Evolutionary conservation across 2,797 vertebrate species (phyloP).

Genomic region (Spatula versicolor): DNA sequence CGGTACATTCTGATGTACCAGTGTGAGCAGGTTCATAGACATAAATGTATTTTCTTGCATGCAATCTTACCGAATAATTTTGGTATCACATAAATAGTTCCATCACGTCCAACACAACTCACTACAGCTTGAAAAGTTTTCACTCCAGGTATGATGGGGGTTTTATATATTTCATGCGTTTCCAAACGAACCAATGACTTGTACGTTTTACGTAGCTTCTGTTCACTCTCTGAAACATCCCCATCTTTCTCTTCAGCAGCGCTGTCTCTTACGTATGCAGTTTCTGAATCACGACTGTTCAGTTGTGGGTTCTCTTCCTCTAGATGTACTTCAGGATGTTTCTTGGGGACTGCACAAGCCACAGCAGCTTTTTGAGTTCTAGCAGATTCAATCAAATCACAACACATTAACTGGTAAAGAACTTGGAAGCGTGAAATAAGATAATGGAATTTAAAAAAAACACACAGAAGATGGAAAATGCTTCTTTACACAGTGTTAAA

Average conservation of each 20-base stretch:
- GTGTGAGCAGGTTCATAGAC: not conserved
- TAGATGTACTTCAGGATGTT: not conserved
- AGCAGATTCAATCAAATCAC: constrained; percentile 37
- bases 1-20: not conserved
- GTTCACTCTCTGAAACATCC: not conserved
- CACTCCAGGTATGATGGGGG: constrained; percentile 81
- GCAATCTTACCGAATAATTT: constrained; percentile 82
- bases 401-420: constrained; percentile 1
- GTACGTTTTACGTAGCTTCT: not conserved
- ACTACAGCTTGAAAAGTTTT: constrained; percentile 79
- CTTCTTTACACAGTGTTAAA: not conserved
- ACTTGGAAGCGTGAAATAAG: not conserved
- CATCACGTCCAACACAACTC: constrained; percentile 84
- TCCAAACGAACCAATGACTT: not conserved
- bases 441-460: not conserved
- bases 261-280: not conserved
- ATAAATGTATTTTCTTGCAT: not conserved
- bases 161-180: constrained; percentile 76
- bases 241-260: not conserved
- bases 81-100: constrained; percentile 86
- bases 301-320: not conserved
- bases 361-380: constrained; percentile 50
- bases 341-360: not conserved
- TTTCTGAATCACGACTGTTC: not conserved
- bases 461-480: not conserved